Base-by-base conservation (phyloP, 2,113 vertebrate genomes). In the Gavialis gangeticus region DNA sequence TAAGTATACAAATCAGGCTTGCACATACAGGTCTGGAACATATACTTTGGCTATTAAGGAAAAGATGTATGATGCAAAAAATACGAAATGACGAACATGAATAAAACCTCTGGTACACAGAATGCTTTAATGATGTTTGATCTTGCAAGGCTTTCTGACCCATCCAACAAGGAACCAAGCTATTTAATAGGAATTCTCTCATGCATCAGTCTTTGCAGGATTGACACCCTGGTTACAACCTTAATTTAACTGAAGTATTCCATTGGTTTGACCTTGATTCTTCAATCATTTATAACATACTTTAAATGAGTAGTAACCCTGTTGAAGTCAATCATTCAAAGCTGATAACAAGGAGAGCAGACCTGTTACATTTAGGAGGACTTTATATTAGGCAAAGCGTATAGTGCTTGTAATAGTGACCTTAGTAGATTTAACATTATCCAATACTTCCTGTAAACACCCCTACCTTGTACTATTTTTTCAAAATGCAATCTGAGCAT, bases 1-100 rank as follows among this genome's bases (percentile, higher is more conserved):
- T 96, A 97, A 94, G 69, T 89, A 93, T 25, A 87, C 55, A 94
- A 78, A 96, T 89, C 84, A 95, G 55, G 22, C 58, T 95, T 95
- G 34, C 21, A 82, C 84, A 59, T 85, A 34, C 12, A 77, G 27
- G 7, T 83, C 28, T 85, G 88, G 21, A 90, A 71, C 22, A 81
- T 54, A 56, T 25, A 77, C 5, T 79, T 67, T 83, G 11, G 25
- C 12, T 55, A n/a, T n/a, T 2, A 21, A 79, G 67, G 79, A 84
- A 88, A 82, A 17, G 22, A 60, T 12, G 1, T 0, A 2, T 11
- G 67, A 84, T 77, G 12, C 5, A 90, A 83, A 90, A 46, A 46
- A 46, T 46, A 46, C 46, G 3, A 46, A 46, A 46, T 46, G 46
- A 9, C 9, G 46, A 46, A 46, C 46, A 46, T 46, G 46, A 46